Base-by-base conservation (phyloP, 1,140 invertebrate genomes). In the Caerostris darwini region DNA sequence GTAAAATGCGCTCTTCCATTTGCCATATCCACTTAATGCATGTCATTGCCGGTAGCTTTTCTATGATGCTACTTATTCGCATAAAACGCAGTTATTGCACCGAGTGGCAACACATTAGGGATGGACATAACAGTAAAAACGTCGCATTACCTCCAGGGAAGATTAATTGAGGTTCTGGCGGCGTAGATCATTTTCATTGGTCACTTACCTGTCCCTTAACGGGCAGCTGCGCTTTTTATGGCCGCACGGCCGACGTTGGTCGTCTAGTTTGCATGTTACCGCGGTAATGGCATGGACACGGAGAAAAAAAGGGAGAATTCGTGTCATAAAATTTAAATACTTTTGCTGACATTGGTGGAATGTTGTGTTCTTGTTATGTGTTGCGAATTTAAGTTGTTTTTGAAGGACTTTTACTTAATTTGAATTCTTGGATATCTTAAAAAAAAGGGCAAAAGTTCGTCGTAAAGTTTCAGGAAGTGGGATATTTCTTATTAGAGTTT, bases 101-200 rank as follows among this genome's bases (percentile, higher is more conserved):
- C 10, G 81, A 19, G 69, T 57, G 10, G 34, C 69, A 64, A 64
- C 83, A 71, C 91, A 86, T 93, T 93, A 93, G 64, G 81, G 91
- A 87, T 61, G 81, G 91, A 87, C 81, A 93, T 93, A 93, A 93
- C 91, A 93, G 53, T 93, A 93, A 93, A 93, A 93, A 86, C 83
- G 91, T 93, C 83, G 61, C 82, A 71, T 93, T 93, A 17, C 82
- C 4, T n/a, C 54, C 50, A n/a, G 17, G 17, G n/a, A 34, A 86
- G 91, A 93, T 93, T 93, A 93, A 93, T 93, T 93, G 82, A 86
- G 54, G 83, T n/a, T n/a, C 59, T 57, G 10, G 1, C 58, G 3
- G 54, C 83, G 77, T 93, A 86, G 71, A 93, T 93, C 91, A 93
- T 93, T 87, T 93, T 71, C 82, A 93, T 87, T 93, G 91, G 83